These are phyloP conservation scores for Ophthalmolycus amberensis DNA, from an alignment of 2,113 vertebrate species.

Conservation along the genomic window DNA sequence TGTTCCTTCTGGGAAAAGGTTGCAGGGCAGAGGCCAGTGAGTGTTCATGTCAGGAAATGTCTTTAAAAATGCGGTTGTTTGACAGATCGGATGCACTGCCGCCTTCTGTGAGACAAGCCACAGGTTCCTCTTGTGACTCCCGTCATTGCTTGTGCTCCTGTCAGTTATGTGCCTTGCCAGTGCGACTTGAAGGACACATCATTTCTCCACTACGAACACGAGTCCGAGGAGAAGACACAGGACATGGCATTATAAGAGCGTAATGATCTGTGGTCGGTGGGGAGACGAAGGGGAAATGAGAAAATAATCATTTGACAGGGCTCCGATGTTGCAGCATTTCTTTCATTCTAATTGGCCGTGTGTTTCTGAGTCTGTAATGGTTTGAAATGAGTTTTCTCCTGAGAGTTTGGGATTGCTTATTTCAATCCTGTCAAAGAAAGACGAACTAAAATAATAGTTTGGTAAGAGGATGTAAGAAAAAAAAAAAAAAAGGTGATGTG, in stretches of 20 bases:
- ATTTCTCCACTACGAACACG: neutral
- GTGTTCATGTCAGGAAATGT: slow-evolving; percentile 27
- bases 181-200: slow-evolving; percentile 3
- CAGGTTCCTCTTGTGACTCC: neutral
- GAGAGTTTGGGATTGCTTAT: slow-evolving; percentile 54
- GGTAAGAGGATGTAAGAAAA: slow-evolving; percentile 16
- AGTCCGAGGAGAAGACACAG: slow-evolving; percentile 16
- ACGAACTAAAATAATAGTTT: slow-evolving; percentile 6
- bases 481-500: neutral
- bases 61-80: slow-evolving; percentile 21
- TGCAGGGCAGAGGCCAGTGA: slow-evolving; percentile 42
- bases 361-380: slow-evolving; percentile 56
- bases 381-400: slow-evolving; percentile 66
- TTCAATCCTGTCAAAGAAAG: slow-evolving; percentile 53
- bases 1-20: slow-evolving; percentile 32
- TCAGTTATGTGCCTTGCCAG: slow-evolving; percentile 1
- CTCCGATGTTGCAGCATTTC: slow-evolving; percentile 51
- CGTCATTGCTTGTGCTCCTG: neutral
- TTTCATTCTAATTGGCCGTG: slow-evolving; percentile 66
- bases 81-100: slow-evolving; percentile 13
- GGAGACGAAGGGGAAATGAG: slow-evolving; percentile 52
- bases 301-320: slow-evolving; percentile 68
- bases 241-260: neutral
- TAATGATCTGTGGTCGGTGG: slow-evolving; percentile 37
- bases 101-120: neutral